Conservation (phyloP, 2,797 vertebrate genomes). For the Onychomys torridus region DNA sequence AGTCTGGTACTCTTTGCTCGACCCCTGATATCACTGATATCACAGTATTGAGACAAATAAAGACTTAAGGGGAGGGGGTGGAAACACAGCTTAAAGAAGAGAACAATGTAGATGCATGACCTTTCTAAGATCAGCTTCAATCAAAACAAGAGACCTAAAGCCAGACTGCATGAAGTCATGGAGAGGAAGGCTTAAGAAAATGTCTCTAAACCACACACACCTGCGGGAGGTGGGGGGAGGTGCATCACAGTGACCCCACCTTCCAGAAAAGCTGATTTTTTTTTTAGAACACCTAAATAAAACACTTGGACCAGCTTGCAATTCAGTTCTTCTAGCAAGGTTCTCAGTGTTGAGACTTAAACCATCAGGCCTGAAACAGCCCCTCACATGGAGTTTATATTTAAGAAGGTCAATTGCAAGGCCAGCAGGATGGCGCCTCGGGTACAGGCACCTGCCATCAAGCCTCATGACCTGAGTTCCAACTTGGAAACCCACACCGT, state of each 20-base stretch:
- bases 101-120: neutral
- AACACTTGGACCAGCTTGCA: neutral
- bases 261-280: slow-evolving; percentile 10
- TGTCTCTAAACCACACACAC: neutral
- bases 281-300: neutral
- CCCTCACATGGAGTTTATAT: slow-evolving; percentile 13
- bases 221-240: neutral
- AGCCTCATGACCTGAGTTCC: neutral
- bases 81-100: slow-evolving; percentile 20
- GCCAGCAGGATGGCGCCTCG: neutral
- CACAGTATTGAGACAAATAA: neutral
- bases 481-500: neutral
- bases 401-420: neutral
- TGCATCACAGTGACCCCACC: neutral
- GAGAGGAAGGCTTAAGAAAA: neutral
- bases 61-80: neutral
- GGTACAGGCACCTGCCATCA: neutral
- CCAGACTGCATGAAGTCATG: neutral
- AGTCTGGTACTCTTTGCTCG: neutral
- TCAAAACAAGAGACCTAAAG: neutral
- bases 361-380: slow-evolving; percentile 8
- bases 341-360: slow-evolving; percentile 31
- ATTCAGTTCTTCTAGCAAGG: neutral
- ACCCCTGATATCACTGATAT: neutral
- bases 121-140: neutral